Evolutionary conservation across 2,888 invertebrate genomes (phyloP).

Genomic region (Odontocerum albicorne): DNA sequence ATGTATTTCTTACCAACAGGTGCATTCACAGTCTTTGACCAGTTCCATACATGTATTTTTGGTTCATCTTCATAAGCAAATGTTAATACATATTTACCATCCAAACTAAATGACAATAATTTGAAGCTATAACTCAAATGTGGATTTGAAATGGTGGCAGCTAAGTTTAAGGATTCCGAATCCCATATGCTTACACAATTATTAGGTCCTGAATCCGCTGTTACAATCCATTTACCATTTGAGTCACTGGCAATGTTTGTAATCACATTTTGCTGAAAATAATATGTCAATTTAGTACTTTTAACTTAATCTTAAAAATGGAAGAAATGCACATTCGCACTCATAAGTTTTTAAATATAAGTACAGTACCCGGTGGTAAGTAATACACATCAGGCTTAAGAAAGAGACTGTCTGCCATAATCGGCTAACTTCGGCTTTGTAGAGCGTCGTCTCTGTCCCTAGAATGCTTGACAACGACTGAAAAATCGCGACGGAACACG

Average conservation of each 20-base stretch:
- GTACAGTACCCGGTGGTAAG: no score
- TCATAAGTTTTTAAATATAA: no score
- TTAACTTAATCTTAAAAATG: no score
- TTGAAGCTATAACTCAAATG: slow-evolving; percentile 48
- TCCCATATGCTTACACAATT: slow-evolving; percentile 64
- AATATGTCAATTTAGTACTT: no score
- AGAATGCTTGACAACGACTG: no score
- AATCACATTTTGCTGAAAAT: slow-evolving; percentile 55
- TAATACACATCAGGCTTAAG: no score
- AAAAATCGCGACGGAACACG: no score
- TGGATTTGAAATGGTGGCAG: slow-evolving; percentile 57
- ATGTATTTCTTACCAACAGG: slow-evolving; percentile 54
- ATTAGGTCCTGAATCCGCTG: slow-evolving; percentile 60
- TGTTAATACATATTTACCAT: slow-evolving; percentile 61
- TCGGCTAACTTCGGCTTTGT: no score
- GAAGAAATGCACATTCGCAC: no score
- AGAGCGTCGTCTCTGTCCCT: no score
- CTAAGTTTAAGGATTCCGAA: slow-evolving; percentile 49
- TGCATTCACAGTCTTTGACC: slow-evolving; percentile 56
- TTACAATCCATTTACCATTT: slow-evolving; percentile 60
- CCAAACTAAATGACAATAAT: slow-evolving; percentile 54
- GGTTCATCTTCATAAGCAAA: slow-evolving; percentile 53
- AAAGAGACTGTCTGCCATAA: no score
- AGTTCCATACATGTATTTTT: slow-evolving; percentile 61
- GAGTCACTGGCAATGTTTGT: slow-evolving; percentile 53